Conservation (phyloP, 2,113 vertebrate species). For the Microtus montanus region DNA sequence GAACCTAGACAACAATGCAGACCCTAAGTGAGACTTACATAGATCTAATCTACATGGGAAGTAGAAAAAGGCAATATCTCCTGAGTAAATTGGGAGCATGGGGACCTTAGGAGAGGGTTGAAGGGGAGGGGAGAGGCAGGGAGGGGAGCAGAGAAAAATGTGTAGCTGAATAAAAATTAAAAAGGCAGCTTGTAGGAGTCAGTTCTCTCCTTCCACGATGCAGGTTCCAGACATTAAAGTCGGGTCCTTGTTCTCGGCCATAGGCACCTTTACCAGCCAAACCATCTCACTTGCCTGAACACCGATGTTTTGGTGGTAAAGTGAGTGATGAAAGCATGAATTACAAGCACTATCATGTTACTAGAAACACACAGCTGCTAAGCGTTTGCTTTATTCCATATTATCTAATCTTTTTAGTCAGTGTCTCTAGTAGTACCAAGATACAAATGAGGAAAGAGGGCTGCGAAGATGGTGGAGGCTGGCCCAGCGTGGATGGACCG, state of each 20-base stretch:
- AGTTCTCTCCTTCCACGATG: background rate
- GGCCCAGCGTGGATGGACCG: no score
- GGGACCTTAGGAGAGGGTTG: no score
- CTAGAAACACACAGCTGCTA: background rate
- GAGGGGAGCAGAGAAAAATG: no score
- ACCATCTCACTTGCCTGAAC: background rate
- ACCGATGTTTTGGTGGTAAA: background rate
- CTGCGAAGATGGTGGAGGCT: background rate
- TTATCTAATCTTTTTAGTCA: background rate
- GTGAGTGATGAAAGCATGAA: background rate
- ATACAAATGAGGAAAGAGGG: background rate
- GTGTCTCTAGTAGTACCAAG: background rate
- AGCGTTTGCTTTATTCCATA: background rate
- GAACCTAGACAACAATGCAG: no score
- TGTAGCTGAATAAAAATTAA: no score
- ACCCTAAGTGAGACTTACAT: rapidly evolving
- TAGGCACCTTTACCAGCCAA: background rate
- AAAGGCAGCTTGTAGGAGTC: no score
- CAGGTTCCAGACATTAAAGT: background rate
- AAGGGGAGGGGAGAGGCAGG: no score
- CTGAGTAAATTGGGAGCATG: no score
- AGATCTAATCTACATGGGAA: no score
- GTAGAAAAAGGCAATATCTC: no score
- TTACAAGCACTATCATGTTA: background rate
- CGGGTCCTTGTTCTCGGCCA: no score